These are phyloP conservation scores for Lophotriccus pileatus DNA, from an alignment of 2,797 vertebrate genomes.

Conservation along the genomic window DNA sequence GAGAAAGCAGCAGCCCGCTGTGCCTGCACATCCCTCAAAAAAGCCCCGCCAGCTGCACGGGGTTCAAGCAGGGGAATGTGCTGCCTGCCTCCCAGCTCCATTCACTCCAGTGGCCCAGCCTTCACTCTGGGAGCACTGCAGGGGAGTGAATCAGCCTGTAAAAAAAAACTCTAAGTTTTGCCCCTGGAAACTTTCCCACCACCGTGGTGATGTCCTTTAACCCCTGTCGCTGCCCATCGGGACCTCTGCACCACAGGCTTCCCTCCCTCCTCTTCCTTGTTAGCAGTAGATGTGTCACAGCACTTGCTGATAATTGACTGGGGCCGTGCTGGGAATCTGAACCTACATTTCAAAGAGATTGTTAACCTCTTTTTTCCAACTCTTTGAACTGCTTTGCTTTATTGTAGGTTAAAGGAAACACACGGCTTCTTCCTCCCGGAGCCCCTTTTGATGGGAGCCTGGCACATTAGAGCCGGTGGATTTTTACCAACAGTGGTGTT, in stretches of 20 bases:
- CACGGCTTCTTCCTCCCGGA: background rate
- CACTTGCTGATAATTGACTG: slow-evolving; percentile 12
- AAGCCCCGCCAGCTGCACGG: background rate
- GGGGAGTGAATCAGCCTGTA: background rate
- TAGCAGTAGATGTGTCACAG: background rate
- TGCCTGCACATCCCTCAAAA: background rate
- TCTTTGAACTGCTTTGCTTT: slow-evolving; percentile 17
- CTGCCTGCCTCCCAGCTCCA: background rate
- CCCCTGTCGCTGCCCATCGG: fast-evolving
- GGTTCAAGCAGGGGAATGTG: background rate
- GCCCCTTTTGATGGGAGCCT: background rate
- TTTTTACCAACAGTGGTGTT: background rate
- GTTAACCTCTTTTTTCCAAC: slow-evolving; percentile 50
- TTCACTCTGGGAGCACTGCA: fast-evolving
- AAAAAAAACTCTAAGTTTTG: background rate
- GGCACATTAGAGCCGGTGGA: background rate
- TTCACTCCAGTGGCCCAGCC: background rate
- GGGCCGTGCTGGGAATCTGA: slow-evolving; percentile 10
- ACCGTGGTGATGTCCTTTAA: background rate
- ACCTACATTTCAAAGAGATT: slow-evolving; percentile 40
- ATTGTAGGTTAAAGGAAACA: slow-evolving; percentile 13
- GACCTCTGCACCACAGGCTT: background rate
- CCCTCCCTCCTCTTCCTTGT: background rate
- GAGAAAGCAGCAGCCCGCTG: background rate
- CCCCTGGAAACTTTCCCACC: background rate